Percentiles rank a stretch among this genome's conserved stretches.
Evolutionary conservation across 2,888 invertebrate species (phyloP).

Genomic region (Hydrotaea cyrtoneurina): DNA sequence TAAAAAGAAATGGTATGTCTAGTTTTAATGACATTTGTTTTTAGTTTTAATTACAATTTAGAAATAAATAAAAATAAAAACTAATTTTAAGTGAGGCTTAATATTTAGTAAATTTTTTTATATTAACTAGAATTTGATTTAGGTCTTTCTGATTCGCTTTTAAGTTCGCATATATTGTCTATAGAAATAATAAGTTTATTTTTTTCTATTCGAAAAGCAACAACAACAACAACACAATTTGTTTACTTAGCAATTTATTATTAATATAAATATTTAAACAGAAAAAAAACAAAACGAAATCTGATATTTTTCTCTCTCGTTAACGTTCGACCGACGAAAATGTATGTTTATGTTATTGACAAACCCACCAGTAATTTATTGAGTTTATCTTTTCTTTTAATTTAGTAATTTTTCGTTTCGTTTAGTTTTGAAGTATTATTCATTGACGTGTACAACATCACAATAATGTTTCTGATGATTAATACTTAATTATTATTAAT

Average conservation of each 20-base stretch:
- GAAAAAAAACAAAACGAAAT: no score
- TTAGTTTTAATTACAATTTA: constrained; percentile 30
- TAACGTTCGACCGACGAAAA: background rate
- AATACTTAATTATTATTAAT: constrained; percentile 44
- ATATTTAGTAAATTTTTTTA: constrained; percentile 63
- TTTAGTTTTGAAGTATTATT: constrained; percentile 59
- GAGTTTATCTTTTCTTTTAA: constrained; percentile 7
- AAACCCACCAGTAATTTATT: constrained; percentile 69
- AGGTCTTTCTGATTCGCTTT: constrained; percentile 18
- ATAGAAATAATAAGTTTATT: constrained; percentile 1
- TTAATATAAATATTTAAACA: background rate
- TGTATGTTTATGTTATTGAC: constrained; percentile 34
- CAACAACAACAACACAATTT: background rate
- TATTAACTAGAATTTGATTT: constrained; percentile 25
- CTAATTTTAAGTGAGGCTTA: constrained; percentile 64
- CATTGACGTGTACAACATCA: constrained; percentile 35
- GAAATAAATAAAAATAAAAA: background rate
- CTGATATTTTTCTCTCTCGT: background rate
- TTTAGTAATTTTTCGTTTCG: background rate
- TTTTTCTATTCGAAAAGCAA: background rate
- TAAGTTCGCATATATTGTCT: constrained; percentile 50
- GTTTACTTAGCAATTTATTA: constrained; percentile 1
- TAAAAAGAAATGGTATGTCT: background rate
- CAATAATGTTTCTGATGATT: constrained; percentile 42
- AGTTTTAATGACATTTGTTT: constrained; percentile 40